Conservation (phyloP, 2,888 invertebrate species). For the Aleiodes alternator region DNA sequence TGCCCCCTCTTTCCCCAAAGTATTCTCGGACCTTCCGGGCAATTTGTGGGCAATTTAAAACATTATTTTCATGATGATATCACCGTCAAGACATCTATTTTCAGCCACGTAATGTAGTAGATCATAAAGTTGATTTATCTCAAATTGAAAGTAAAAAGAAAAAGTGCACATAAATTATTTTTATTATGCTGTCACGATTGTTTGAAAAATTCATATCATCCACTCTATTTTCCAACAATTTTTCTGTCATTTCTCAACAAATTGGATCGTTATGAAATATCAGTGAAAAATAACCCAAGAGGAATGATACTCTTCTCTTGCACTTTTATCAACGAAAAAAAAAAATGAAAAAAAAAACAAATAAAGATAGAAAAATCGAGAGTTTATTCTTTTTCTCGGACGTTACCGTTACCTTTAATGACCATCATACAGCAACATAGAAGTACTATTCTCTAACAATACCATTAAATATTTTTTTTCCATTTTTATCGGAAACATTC, state of each 20-base stretch:
- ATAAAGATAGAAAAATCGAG: too few relatives aligned
- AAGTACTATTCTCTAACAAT: constrained; percentile 7
- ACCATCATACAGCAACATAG: constrained; percentile 28
- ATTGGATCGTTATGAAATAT: constrained; percentile 50
- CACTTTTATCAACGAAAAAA: constrained; percentile 50
- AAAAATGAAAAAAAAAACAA: neutral
- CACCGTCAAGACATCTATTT: constrained; percentile 24
- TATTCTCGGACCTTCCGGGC: constrained; percentile 13
- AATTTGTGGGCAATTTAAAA: constrained; percentile 19
- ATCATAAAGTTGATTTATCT: constrained; percentile 24
- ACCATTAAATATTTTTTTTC: neutral
- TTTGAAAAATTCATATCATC: constrained; percentile 19
- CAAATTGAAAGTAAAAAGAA: neutral
- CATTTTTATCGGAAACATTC: constrained; percentile 21
- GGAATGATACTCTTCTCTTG: constrained; percentile 19
- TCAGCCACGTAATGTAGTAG: constrained; percentile 14
- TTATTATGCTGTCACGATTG: constrained; percentile 2
- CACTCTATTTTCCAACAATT: neutral
- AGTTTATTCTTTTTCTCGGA: constrained; percentile 26
- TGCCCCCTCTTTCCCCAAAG: too few relatives aligned
- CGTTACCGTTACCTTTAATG: constrained; percentile 47
- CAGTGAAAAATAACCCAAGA: constrained; percentile 42
- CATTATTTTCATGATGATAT: constrained; percentile 35
- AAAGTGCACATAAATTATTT: constrained; percentile 12
- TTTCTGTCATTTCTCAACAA: constrained; percentile 33